Conservation (phyloP, 2,888 invertebrate species). For the Agrotis segetum region DNA sequence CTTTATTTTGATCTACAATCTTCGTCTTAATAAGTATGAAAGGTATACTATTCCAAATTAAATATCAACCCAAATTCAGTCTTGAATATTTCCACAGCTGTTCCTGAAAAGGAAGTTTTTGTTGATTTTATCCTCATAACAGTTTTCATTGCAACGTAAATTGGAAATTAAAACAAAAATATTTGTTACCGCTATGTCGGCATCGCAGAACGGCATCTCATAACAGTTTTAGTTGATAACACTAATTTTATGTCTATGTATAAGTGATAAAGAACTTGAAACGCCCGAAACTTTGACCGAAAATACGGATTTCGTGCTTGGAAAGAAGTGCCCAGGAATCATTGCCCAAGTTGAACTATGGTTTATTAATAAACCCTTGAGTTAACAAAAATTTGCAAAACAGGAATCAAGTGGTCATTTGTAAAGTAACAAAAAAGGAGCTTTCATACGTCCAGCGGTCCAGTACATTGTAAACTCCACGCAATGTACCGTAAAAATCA, state of each 20-base stretch:
- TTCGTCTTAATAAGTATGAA: conserved; percentile 18
- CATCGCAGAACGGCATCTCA: no score
- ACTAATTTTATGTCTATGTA: no score
- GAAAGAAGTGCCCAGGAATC: no score
- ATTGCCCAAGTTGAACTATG: no score
- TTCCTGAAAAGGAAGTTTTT: conserved; percentile 3
- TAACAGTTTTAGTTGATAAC: no score
- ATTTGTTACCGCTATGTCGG: conserved; percentile 10
- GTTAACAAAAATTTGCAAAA: neutral
- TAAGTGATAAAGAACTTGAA: no score
- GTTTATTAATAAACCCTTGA: no score
- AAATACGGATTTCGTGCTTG: no score
- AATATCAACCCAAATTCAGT: conserved; percentile 18
- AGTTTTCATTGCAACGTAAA: conserved; percentile 1
- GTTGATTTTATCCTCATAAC: conserved; percentile 29
- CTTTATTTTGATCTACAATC: conserved; percentile 9
- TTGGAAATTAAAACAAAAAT: conserved; percentile 23
- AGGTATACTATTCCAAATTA: conserved; percentile 21
- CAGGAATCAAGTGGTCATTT: neutral
- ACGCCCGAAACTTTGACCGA: no score
- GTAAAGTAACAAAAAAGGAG: conserved; percentile 10
- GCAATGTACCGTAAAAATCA: conserved; percentile 34
- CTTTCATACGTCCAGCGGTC: neutral
- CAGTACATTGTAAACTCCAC: neutral
- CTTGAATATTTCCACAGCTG: conserved; percentile 9